Evolutionary conservation across 1,140 invertebrate species (phyloP).

Genomic region (Pseudomyrmex flavicornis): DNA sequence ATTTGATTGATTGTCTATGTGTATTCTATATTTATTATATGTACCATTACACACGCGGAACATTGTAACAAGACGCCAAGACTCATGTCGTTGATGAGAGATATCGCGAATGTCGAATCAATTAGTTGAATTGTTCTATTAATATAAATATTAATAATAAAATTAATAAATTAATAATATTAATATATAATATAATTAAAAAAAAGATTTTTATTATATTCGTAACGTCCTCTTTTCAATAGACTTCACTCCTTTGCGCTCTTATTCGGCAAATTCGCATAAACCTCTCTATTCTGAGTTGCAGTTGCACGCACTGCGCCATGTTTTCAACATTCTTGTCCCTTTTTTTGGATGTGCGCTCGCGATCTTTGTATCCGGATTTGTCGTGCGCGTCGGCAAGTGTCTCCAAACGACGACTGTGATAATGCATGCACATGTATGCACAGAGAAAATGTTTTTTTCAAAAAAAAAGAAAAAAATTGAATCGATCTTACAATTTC

Average conservation of each 20-base stretch:
- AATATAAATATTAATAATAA: not conserved
- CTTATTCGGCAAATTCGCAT: not conserved
- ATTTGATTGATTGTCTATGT: no score
- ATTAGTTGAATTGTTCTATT: slow-evolving; percentile 17
- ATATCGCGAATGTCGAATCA: slow-evolving; percentile 6
- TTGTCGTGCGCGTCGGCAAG: not conserved
- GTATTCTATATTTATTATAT: not conserved
- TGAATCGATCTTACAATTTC: not conserved
- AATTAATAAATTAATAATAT: no score
- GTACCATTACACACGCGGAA: slow-evolving; percentile 17
- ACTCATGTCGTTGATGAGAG: not conserved
- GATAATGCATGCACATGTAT: not conserved
- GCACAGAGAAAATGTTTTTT: not conserved
- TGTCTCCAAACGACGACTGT: slow-evolving; percentile 14
- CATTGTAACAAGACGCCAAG: slow-evolving; percentile 17
- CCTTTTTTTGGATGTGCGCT: not conserved
- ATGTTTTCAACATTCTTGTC: not conserved
- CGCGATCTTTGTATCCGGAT: not conserved
- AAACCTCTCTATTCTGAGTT: slow-evolving; percentile 39
- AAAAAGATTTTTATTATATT: not conserved
- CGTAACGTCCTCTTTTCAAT: no score
- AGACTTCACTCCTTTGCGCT: not conserved
- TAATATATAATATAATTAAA: no score
- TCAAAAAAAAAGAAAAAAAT: not conserved
- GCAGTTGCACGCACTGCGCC: slow-evolving; percentile 18